A percentile compares a stretch with the other conserved stretches of the same genome.
Conservation (phyloP, 1,140 invertebrate species). For the Cyphomyrmex costatus region DNA sequence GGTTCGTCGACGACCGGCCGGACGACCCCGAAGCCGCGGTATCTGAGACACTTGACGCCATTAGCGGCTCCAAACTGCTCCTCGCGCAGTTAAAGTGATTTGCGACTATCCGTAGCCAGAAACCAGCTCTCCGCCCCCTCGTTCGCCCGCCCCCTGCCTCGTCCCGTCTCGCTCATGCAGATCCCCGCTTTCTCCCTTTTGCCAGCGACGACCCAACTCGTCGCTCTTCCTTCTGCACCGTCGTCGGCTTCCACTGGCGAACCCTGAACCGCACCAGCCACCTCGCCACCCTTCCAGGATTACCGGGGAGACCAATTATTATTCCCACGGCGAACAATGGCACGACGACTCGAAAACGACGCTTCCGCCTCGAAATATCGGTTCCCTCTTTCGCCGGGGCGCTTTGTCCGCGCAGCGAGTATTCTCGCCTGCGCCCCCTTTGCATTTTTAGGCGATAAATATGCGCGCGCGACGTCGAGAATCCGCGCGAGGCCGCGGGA, state of each 20-base stretch:
- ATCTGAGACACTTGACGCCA: conserved; percentile 86
- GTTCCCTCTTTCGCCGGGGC: conserved; percentile 59
- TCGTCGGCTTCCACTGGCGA: conserved; percentile 56
- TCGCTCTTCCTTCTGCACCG: conserved; percentile 44
- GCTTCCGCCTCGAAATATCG: conserved; percentile 60
- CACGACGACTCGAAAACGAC: conserved; percentile 61
- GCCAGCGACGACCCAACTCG: conserved; percentile 51
- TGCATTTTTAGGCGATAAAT: conserved; percentile 65
- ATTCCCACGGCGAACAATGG: conserved; percentile 69
- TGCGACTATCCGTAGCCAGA: conserved; percentile 83
- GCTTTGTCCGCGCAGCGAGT: conserved; percentile 55
- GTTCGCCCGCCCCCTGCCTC: conserved; percentile 34
- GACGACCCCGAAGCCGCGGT: conserved; percentile 81
- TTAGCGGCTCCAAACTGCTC: conserved; percentile 86
- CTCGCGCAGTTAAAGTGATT: conserved; percentile 86
- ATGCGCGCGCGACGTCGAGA: conserved; percentile 61
- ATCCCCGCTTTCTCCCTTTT: conserved; percentile 53
- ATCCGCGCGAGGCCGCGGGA: conserved; percentile 47
- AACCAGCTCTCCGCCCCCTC: conserved; percentile 70
- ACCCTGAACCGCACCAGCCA: conserved; percentile 62
- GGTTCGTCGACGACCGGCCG: conserved; percentile 74
- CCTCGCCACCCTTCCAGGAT: conserved; percentile 62
- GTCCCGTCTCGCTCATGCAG: conserved; percentile 29
- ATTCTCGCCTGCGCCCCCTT: conserved; percentile 49
- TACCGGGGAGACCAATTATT: conserved; percentile 72